These are phyloP conservation scores for Aegypius monachus DNA, from an alignment of 2,113 vertebrate genomes.

Conservation along the genomic window DNA sequence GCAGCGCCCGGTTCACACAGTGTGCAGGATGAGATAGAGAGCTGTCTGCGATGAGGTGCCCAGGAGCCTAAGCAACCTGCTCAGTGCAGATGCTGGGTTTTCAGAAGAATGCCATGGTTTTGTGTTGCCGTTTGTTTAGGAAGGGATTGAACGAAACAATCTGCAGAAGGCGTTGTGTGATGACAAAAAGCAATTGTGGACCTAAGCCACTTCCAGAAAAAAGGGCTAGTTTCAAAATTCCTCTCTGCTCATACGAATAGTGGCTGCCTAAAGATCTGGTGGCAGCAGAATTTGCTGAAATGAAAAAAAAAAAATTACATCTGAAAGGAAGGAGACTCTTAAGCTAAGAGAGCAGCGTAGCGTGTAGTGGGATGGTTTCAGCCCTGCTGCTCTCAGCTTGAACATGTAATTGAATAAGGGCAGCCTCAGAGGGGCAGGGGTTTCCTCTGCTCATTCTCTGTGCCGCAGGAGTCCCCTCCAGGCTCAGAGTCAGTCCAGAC, in stretches of 20 bases:
- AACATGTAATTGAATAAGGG: background rate
- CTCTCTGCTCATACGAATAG: background rate
- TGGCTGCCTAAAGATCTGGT: background rate
- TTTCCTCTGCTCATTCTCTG: background rate
- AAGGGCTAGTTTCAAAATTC: background rate
- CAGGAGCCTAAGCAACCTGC: background rate
- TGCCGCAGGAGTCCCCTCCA: too few species aligned
- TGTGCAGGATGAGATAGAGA: background rate
- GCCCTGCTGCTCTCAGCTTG: background rate
- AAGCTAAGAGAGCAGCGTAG: background rate
- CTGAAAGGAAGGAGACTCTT: background rate
- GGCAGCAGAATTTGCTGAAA: background rate
- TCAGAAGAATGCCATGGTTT: background rate
- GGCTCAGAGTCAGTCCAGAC: background rate
- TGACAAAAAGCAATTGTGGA: background rate
- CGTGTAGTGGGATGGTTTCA: background rate
- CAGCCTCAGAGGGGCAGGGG: background rate
- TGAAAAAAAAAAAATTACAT: background rate
- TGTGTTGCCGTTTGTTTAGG: background rate
- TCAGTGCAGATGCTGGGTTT: background rate
- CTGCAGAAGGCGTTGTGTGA: background rate
- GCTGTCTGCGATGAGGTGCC: fast-evolving
- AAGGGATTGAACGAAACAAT: background rate
- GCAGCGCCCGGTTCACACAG: fast-evolving
- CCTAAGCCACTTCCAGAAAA: background rate